Evolutionary conservation across 1,140 invertebrate genomes (phyloP).

Genomic region (Drosophila ambigua): DNA sequence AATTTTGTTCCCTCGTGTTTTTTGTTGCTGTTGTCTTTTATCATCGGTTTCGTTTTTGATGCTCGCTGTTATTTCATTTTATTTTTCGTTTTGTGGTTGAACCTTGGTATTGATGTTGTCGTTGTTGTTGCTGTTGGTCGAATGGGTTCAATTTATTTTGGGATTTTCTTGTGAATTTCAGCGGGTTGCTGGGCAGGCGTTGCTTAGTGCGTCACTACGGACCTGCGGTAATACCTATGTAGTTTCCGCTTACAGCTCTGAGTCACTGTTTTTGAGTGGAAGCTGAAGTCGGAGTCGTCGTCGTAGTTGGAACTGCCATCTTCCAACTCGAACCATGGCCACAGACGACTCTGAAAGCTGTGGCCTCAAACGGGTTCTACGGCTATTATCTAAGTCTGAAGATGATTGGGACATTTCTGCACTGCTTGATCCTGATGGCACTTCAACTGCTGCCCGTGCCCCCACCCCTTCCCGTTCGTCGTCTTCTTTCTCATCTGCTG

Average conservation of each 20-base stretch:
- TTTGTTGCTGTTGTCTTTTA: too few relatives aligned
- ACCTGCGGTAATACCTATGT: constrained; percentile 1
- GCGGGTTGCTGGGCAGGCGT: constrained; percentile 3
- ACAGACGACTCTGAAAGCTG: constrained; percentile 1
- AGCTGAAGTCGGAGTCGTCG: too few relatives aligned
- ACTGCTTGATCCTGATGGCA: neutral
- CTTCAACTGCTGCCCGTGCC: neutral
- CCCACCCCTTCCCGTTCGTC: too few relatives aligned
- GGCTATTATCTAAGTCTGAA: constrained; percentile 27
- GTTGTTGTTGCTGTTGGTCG: too few relatives aligned
- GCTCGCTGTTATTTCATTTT: too few relatives aligned
- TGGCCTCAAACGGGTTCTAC: constrained; percentile 1
- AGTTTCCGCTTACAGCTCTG: constrained; percentile 17
- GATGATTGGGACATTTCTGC: constrained; percentile 22
- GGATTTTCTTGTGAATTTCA: constrained; percentile 18
- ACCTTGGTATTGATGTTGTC: too few relatives aligned
- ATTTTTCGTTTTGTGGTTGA: too few relatives aligned
- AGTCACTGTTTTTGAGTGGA: constrained; percentile 8
- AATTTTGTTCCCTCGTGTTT: too few relatives aligned
- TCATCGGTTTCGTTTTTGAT: too few relatives aligned
- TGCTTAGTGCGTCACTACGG: neutral
- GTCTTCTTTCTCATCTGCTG: neutral
- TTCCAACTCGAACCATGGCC: constrained; percentile 6
- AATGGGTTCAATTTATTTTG: constrained; percentile 20
- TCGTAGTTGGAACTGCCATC: constrained; percentile 1